phyloP scores from a whole-genome alignment of 92 coral and sea anemone species.

The Parazoanthus darwini region DNA sequence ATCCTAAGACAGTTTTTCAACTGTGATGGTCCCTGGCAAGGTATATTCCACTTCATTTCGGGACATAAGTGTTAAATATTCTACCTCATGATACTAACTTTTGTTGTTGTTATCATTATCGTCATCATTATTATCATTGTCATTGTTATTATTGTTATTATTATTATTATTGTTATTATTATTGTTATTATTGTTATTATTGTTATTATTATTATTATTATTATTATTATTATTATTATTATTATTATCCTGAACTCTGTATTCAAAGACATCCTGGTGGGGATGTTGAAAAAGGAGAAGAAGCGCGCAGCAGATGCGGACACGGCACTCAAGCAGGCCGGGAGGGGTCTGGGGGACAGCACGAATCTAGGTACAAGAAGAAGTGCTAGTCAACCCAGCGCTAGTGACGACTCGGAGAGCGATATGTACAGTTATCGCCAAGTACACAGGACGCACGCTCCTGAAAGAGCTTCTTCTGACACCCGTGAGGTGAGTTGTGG shows the following conservation, averaged over 20 bases:
- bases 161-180: too few relatives aligned
- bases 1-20: too few relatives aligned
- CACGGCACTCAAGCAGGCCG: conserved; percentile 44
- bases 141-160: too few relatives aligned
- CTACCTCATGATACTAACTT: too few relatives aligned
- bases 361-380: conserved; percentile 34
- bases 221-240: not conserved
- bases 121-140: too few relatives aligned
- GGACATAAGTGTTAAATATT: too few relatives aligned
- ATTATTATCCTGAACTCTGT: conserved; percentile 22
- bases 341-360: conserved; percentile 16
- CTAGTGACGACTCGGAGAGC: conserved; percentile 59
- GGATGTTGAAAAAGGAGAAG: conserved; percentile 94
- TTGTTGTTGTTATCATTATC: too few relatives aligned
- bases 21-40: too few relatives aligned
- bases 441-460: conserved; percentile 44
- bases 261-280: conserved; percentile 81
- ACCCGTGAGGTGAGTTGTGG: conserved; percentile 48
- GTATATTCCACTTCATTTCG: too few relatives aligned
- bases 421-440: conserved; percentile 32
- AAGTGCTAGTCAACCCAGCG: conserved; percentile 67
- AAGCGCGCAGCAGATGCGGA: conserved; percentile 74
- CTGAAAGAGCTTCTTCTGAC: conserved; percentile 61
- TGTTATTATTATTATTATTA: too few relatives aligned
- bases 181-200: not conserved